phyloP scores from a whole-genome alignment of 2,797 vertebrate genomes.

The Pipistrellus nathusii region DNA sequence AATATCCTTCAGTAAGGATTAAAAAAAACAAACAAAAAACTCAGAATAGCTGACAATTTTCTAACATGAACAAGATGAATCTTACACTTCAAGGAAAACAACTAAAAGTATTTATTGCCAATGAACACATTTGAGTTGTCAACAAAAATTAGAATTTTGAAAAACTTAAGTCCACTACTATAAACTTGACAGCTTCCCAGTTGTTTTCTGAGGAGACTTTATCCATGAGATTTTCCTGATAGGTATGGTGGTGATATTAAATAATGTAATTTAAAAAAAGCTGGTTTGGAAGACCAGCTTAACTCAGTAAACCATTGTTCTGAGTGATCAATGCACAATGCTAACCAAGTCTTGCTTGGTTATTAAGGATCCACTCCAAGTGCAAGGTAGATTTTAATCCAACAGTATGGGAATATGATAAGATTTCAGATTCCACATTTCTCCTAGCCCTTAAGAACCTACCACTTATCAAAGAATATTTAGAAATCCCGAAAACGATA shows the following conservation, averaged over 20 bases:
- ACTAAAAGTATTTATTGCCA: constrained; percentile 38
- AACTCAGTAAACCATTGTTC: not conserved
- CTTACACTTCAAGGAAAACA: constrained; percentile 22
- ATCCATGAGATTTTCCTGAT: constrained; percentile 10
- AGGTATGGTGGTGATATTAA: not conserved
- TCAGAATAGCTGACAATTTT: not conserved
- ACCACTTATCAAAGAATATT: constrained; percentile 10
- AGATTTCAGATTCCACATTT: constrained; percentile 8
- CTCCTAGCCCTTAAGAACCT: not conserved
- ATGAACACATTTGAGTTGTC: not conserved
- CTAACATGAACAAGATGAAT: not conserved
- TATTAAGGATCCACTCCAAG: not conserved
- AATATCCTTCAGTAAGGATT: too few species aligned
- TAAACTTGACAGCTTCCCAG: not conserved
- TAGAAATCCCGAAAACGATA: not conserved
- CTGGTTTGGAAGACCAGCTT: not conserved
- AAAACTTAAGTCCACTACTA: not conserved
- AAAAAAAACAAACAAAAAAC: too few species aligned
- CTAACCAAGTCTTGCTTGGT: not conserved
- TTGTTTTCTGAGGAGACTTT: constrained; percentile 29
- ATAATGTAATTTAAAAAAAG: not conserved
- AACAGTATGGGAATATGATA: not conserved
- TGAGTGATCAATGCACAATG: not conserved
- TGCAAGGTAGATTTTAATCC: constrained; percentile 35
- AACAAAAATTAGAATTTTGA: constrained; percentile 8